These are phyloP conservation scores for Xiphorhynchus erythropygius DNA, from an alignment of 2,797 vertebrate genomes.

Conservation along the genomic window DNA sequence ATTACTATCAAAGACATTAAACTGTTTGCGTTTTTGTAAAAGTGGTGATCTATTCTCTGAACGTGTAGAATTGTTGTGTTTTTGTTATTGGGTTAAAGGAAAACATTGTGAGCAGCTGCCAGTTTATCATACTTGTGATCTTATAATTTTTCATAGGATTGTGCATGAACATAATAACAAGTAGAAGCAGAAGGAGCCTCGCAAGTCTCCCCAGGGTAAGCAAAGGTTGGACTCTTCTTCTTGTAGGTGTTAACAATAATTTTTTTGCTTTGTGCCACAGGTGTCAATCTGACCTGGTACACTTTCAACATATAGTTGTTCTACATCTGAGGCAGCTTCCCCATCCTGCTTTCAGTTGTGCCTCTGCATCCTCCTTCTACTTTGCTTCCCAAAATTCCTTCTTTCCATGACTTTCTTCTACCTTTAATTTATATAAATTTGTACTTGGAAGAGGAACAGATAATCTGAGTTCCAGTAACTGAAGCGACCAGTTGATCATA, in stretches of 20 bases:
- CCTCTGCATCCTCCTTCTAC: not conserved
- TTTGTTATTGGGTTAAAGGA: not conserved
- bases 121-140: not conserved
- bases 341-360: not conserved
- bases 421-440: not conserved
- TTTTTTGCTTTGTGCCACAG: not conserved
- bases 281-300: not conserved
- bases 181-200: not conserved
- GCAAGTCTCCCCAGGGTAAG: not conserved
- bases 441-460: not conserved
- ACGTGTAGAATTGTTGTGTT: not conserved
- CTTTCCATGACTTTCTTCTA: not conserved
- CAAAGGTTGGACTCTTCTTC: not conserved
- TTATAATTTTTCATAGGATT: not conserved
- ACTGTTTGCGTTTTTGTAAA: not conserved
- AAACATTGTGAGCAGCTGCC: not conserved
- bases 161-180: not conserved
- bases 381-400: not conserved
- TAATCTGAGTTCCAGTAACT: not conserved
- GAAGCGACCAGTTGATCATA: not conserved
- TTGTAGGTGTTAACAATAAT: not conserved
- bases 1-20: not conserved
- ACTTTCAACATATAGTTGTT: not conserved
- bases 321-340: not conserved
- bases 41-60: not conserved